phyloP scores from a whole-genome alignment of 2,888 invertebrate species.

The Nemurella pictetii region DNA sequence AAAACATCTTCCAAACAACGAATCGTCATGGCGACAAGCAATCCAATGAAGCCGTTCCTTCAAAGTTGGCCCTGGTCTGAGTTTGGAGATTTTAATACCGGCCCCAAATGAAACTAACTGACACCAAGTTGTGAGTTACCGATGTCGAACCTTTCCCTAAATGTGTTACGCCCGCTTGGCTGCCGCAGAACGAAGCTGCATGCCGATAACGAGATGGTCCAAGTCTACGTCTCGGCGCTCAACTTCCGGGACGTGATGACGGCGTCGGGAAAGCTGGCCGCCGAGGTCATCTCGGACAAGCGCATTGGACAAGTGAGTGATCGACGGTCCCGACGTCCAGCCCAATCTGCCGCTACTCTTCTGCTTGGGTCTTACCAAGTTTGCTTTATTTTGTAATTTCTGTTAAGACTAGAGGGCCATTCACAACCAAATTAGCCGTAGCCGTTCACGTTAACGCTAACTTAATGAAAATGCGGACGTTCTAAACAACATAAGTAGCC shows the following conservation, averaged over 20 bases:
- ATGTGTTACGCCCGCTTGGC: no score
- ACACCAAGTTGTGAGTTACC: no score
- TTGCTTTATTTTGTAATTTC: not conserved
- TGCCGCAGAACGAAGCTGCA: slow-evolving; percentile 58
- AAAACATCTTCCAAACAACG: no score
- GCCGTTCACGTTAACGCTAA: not conserved
- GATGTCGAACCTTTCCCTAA: no score
- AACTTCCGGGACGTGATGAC: slow-evolving; percentile 97
- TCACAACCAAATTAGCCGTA: not conserved
- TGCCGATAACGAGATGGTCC: slow-evolving; percentile 64
- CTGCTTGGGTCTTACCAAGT: slow-evolving; percentile 54
- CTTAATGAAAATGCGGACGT: no score
- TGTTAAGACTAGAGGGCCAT: not conserved
- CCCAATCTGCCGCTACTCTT: not conserved
- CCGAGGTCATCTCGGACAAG: slow-evolving; percentile 74
- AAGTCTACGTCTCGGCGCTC: slow-evolving; percentile 75
- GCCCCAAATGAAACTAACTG: no score
- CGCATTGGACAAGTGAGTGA: slow-evolving; percentile 71
- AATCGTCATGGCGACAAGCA: no score
- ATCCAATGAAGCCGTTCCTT: no score
- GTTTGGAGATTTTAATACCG: no score
- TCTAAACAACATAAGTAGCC: no score
- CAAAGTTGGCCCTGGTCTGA: no score
- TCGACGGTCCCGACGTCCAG: slow-evolving; percentile 79
- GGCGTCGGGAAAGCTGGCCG: slow-evolving; percentile 85